Evolutionary conservation across 2,888 invertebrate species (phyloP).

Genomic region (Strigamia transsilvanica): DNA sequence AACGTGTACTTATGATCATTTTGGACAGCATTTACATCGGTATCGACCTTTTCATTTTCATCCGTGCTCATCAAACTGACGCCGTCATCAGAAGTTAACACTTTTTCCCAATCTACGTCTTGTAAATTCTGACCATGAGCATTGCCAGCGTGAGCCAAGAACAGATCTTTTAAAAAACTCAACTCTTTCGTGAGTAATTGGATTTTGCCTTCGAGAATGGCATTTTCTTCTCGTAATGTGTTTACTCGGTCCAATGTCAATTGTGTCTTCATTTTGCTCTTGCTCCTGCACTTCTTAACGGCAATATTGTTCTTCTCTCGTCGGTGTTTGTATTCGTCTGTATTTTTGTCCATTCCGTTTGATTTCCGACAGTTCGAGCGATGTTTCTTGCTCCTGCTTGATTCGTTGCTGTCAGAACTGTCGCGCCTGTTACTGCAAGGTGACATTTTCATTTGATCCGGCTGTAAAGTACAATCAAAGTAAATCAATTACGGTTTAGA

Average conservation of each 20-base stretch:
- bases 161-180: slow-evolving; percentile 80
- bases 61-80: neutral
- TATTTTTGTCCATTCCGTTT: slow-evolving; percentile 57
- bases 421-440: neutral
- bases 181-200: slow-evolving; percentile 82
- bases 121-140: slow-evolving; percentile 62
- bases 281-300: slow-evolving; percentile 60
- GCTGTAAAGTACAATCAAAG: neutral
- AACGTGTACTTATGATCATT: slow-evolving; percentile 41
- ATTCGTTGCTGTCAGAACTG: neutral
- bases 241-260: slow-evolving; percentile 79
- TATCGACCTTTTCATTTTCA: neutral
- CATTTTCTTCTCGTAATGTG: slow-evolving; percentile 79
- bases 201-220: slow-evolving; percentile 80
- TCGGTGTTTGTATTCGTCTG: slow-evolving; percentile 59
- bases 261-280: slow-evolving; percentile 60
- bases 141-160: slow-evolving; percentile 79
- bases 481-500: neutral
- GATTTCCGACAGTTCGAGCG: neutral
- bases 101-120: slow-evolving; percentile 61
- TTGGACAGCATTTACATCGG: neutral
- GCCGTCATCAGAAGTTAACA: slow-evolving; percentile 56
- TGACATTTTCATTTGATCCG: neutral
- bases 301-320: slow-evolving; percentile 60
- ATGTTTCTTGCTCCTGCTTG: neutral